A percentile compares a stretch with the other conserved stretches of the same genome.
Conservation (phyloP, 2,113 vertebrate species). For the Oxyruncus cristatus region DNA sequence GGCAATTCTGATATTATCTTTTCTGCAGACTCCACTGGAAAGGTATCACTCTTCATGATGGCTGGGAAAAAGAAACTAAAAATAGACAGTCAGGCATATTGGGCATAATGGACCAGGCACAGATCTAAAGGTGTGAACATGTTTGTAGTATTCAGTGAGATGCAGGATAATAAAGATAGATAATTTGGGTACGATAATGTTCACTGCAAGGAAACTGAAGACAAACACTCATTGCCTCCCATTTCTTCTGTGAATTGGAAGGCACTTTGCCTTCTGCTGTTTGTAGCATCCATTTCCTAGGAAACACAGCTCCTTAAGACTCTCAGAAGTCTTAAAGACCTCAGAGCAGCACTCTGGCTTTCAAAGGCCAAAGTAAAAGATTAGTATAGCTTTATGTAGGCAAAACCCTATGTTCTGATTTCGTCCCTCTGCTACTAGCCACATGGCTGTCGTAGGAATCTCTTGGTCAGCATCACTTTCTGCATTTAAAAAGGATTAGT, state of each 20-base stretch:
- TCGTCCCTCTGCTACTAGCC: not conserved
- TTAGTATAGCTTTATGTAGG: not conserved
- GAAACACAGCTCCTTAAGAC: not conserved
- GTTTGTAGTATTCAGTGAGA: not conserved
- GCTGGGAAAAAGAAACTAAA: not conserved
- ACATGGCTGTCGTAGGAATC: not conserved
- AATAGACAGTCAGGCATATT: not conserved
- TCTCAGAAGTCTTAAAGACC: not conserved
- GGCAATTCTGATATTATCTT: not conserved
- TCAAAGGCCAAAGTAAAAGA: not conserved
- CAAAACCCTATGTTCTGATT: not conserved
- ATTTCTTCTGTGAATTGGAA: not conserved
- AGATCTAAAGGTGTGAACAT: not conserved
- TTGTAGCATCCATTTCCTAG: not conserved
- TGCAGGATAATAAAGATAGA: not conserved
- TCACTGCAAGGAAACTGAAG: not conserved
- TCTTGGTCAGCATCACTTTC: not conserved
- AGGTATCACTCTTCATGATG: not conserved
- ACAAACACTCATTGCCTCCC: not conserved
- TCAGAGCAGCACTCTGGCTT: accelerated
- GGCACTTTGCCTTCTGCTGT: not conserved
- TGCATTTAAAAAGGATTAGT: accelerated
- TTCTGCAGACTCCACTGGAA: not conserved
- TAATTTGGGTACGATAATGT: not conserved
- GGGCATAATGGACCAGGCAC: not conserved